Base-by-base conservation (phyloP, 2,888 invertebrate genomes). In the Hirtodrosophila histrioides region DNA sequence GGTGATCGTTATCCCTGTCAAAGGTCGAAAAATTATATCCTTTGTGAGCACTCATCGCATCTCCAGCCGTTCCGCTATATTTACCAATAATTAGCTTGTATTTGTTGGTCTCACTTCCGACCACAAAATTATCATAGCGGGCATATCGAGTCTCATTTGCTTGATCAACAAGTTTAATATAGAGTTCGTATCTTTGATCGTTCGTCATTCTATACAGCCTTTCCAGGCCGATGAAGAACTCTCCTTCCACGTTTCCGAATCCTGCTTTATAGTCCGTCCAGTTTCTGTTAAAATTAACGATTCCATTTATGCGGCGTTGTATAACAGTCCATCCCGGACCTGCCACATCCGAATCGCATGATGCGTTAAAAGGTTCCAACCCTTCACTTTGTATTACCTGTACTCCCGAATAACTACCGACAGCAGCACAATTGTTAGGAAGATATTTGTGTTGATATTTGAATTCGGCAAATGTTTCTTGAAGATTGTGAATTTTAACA, bases 321-420 rank as follows among this genome's bases (percentile, higher is more conserved):
- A 64, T 43, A 8, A 64, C 27, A 7, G 48, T 64, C 64, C 61
- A 62, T 1, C 37, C 49, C 3, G 27, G 4, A 9, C 49, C 36
- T 3, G 24, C 23, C 4, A 9, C 10, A 0, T 23, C 4, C 8
- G 35, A 36, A 3, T 37, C 33, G 10, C 45, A 35, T 17, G 24
- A 4, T 10, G 17, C 46, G 0, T 4, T 0, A 35, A 35, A 46
- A 3, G 46, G 35, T 0, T 36, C 8, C 23, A 24, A 8, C 6
- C 8, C 35, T 9, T 17, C 4, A 12, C 10, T 3, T 45, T 45
- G 7, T 5, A 31, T 7, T n/a, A 9, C 2, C 2, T 3, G 9
- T 11, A 9, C 1, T 17, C 45, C 45, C 3, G 17, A 31, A 17
- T 9, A 17, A 9, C 10, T 11, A 10, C 23, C 5, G 6, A 10